A percentile compares a stretch with the other conserved stretches of the same genome.
phyloP scores from a whole-genome alignment of 1,140 invertebrate species.

The Zaprionus davidi region DNA sequence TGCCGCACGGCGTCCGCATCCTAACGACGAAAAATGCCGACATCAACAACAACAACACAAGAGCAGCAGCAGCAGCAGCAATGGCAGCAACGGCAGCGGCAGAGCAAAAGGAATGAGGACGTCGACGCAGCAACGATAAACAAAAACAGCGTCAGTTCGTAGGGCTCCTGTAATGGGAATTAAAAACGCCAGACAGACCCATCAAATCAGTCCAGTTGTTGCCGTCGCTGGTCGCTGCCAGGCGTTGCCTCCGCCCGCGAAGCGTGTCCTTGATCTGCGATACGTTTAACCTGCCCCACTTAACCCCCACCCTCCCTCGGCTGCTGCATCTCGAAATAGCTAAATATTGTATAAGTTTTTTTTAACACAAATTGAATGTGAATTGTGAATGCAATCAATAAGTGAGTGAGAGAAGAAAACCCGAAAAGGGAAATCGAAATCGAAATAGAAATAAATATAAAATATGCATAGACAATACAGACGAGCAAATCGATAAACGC shows the following conservation, averaged over 20 bases:
- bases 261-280: slow-evolving; percentile 29
- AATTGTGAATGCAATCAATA: slow-evolving; percentile 36
- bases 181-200: slow-evolving; percentile 58
- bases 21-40: slow-evolving; percentile 70
- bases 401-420: slow-evolving; percentile 38
- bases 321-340: background rate
- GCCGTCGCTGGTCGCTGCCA: slow-evolving; percentile 49
- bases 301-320: background rate
- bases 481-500: slow-evolving; percentile 73
- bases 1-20: slow-evolving; percentile 41
- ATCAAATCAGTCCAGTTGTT: slow-evolving; percentile 64
- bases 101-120: slow-evolving; percentile 44
- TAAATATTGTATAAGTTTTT: slow-evolving; percentile 20
- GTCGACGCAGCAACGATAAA: slow-evolving; percentile 71
- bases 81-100: slow-evolving; percentile 33
- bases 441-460: background rate
- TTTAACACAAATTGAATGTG: slow-evolving; percentile 8
- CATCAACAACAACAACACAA: slow-evolving; percentile 62
- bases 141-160: slow-evolving; percentile 61
- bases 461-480: slow-evolving; percentile 64
- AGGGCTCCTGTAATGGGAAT: slow-evolving; percentile 65
- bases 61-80: slow-evolving; percentile 22
- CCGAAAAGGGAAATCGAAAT: background rate
- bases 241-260: slow-evolving; percentile 43
- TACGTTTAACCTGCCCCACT: background rate